Evolutionary conservation across 2,113 vertebrate species (phyloP).

Genomic region (Panurus biarmicus): DNA sequence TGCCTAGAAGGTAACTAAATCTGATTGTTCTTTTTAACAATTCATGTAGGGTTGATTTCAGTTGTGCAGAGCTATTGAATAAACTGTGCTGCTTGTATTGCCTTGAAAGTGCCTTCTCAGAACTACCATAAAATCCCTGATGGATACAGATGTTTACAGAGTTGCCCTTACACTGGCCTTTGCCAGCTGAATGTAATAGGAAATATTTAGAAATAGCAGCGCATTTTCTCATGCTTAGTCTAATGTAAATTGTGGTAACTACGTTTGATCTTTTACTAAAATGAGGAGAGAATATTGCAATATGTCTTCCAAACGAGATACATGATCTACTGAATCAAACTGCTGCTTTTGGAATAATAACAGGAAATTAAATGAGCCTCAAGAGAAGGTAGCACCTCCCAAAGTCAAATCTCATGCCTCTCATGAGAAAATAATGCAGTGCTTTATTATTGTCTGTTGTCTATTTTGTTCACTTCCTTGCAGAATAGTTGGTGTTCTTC

Average conservation of each 20-base stretch:
- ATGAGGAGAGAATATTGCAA: background rate
- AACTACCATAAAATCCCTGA: fast-evolving
- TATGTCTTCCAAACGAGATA: fast-evolving
- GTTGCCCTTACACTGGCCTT: background rate
- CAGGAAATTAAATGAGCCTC: background rate
- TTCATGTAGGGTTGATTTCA: background rate
- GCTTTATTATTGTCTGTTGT: background rate
- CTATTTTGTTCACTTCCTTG: background rate
- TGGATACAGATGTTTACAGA: background rate
- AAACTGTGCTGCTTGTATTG: background rate
- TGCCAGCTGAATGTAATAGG: background rate
- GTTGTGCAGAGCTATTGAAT: background rate
- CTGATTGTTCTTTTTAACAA: background rate
- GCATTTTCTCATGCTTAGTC: background rate
- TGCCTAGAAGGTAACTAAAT: background rate
- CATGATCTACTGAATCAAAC: background rate
- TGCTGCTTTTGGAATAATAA: background rate
- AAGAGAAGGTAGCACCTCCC: background rate
- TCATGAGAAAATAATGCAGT: background rate
- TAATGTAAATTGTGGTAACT: background rate
- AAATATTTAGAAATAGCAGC: background rate
- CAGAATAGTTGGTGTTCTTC: background rate
- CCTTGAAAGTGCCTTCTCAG: background rate
- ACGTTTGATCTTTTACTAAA: background rate
- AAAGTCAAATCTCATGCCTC: background rate